Conservation (phyloP, 2,888 invertebrate genomes). For the Lysandra coridon region DNA sequence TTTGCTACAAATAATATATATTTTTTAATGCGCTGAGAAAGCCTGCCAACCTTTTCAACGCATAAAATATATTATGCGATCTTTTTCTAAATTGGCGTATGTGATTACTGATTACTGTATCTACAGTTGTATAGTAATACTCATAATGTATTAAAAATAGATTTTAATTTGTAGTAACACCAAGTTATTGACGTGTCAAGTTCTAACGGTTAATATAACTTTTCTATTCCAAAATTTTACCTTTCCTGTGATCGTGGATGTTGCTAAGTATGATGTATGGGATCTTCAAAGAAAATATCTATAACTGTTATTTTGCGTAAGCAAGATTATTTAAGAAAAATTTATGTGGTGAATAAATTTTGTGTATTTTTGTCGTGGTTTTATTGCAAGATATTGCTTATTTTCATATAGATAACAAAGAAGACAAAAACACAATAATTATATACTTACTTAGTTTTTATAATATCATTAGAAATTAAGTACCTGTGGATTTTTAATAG, state of each 20-base stretch:
- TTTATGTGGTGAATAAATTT: constrained; percentile 80
- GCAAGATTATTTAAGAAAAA: constrained; percentile 70
- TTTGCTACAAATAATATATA: background rate
- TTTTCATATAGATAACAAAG: too few relatives aligned
- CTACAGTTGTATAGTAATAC: constrained; percentile 54
- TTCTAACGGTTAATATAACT: constrained; percentile 62
- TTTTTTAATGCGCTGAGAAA: background rate
- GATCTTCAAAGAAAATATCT: constrained; percentile 67
- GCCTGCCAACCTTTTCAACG: background rate
- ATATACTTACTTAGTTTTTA: background rate
- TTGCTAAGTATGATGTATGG: constrained; percentile 70
- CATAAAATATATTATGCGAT: background rate
- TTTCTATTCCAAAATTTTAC: constrained; percentile 76
- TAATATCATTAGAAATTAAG: background rate
- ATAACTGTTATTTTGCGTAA: constrained; percentile 76
- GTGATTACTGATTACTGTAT: constrained; percentile 40
- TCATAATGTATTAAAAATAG: constrained; percentile 53
- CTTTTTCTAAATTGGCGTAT: constrained; percentile 14
- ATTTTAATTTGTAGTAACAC: constrained; percentile 70
- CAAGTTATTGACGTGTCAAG: constrained; percentile 60
- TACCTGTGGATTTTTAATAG: background rate
- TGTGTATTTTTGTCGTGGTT: constrained; percentile 64
- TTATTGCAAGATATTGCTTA: constrained; percentile 38
- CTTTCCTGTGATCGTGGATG: constrained; percentile 78
- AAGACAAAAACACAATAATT: background rate